Base-by-base conservation (phyloP, 2,113 vertebrate species). In the Myxocyprinus asiaticus region DNA sequence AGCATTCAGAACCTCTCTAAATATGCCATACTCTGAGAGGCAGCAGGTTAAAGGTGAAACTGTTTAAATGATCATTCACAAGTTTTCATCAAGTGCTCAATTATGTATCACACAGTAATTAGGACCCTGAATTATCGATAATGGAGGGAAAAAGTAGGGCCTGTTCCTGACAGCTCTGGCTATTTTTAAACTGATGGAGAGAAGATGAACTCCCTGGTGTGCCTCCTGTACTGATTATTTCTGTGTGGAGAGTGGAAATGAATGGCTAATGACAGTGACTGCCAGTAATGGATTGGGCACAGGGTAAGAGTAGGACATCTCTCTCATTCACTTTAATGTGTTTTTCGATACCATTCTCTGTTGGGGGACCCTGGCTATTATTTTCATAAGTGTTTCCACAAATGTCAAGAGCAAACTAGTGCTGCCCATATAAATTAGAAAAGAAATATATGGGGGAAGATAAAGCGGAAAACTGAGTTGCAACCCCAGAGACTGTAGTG, bases 21-120 rank as follows among this genome's bases (percentile, higher is more conserved):
- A 15, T 9, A 53, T 63, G 67, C 14, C 68, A 10, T 43, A 47
- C 67, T 58, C n/a, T 50, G 72, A 72, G 55, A 47, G 62, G 78
- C 68, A 74, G 56, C 42, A 73, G 80, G 68, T 78, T 72, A 78
- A 77, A 71, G 59, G 68, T 80, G 80, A 79, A 75, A 70, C 43
- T 56, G 69, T 75, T 86, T 75, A 86, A 83, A 80, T 42, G 58
- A 83, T 77, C 69, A 83, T 79, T 65, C 56, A 69, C 73, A 33
- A 33, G 70, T 77, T 84, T 78, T 79, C 82, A 78, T 77, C 69
- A 82, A 71, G 74, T 67, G 61, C 74, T 86, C 77, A 84, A 86
- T 86, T 84, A 86, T 79, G 77, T 78, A 86, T 83, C 61, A 74
- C 83, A 77, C 64, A 76, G 82, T 83, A 81, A 86, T 84, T 83